Conservation (phyloP, 2,797 vertebrate genomes). For the Catharus ustulatus region DNA sequence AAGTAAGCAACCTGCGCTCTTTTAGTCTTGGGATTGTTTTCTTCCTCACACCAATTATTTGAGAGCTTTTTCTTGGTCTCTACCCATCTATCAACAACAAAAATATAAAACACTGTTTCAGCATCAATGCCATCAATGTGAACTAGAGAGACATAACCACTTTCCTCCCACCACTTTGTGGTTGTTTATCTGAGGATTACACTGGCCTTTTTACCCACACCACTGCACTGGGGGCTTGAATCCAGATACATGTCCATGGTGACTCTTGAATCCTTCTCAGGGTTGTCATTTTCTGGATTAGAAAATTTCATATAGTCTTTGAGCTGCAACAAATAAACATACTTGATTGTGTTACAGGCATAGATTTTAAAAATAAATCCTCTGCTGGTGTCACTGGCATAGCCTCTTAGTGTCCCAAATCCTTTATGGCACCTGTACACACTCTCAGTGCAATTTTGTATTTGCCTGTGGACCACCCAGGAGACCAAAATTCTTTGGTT, state of each 20-base stretch:
- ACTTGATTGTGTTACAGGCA: background rate
- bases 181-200: background rate
- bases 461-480: background rate
- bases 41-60: background rate
- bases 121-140: background rate
- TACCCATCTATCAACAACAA: background rate
- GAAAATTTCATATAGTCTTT: background rate
- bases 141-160: background rate
- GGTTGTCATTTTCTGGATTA: background rate
- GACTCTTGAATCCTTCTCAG: background rate
- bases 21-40: background rate
- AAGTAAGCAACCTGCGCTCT: background rate
- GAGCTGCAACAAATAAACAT: background rate
- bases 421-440: background rate
- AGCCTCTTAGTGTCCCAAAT: background rate
- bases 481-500: background rate
- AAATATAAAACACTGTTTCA: background rate
- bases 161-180: background rate
- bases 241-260: background rate
- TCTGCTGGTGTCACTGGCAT: background rate
- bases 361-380: background rate
- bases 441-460: background rate
- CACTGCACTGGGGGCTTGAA: background rate
- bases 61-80: background rate
- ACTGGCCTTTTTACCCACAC: background rate